Conservation (phyloP, 2,797 vertebrate genomes). For the Poecilia picta region DNA sequence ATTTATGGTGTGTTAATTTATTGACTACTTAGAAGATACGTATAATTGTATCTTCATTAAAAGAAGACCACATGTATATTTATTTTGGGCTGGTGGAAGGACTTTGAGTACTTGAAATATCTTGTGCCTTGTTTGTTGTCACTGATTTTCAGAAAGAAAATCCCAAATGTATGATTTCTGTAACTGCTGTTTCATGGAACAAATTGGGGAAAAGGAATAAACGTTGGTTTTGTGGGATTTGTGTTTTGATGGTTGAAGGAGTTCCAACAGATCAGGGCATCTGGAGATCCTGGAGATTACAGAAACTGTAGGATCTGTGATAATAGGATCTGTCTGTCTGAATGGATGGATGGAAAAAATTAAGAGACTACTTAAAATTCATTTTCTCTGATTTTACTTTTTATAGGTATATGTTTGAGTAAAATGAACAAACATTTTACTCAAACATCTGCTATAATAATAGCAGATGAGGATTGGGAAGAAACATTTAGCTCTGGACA, state of each 20-base stretch:
- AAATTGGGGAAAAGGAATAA: neutral
- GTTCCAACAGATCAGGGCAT: neutral
- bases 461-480: no score
- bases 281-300: neutral
- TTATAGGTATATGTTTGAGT: no score
- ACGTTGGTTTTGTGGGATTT: neutral
- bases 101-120: neutral
- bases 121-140: constrained; percentile 1
- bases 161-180: neutral
- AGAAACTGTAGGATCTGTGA: no score
- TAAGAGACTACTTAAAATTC: no score
- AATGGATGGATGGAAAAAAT: no score
- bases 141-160: neutral
- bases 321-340: no score
- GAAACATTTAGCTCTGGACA: no score
- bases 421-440: no score
- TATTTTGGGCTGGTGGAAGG: neutral
- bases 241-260: neutral
- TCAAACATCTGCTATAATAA: no score
- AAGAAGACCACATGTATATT: neutral
- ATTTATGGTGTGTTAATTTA: constrained; percentile 6
- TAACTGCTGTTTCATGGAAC: neutral
- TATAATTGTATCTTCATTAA: neutral
- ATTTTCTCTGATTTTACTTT: no score
- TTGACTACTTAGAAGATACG: neutral